Evolutionary conservation across 2,113 vertebrate genomes (phyloP), one percentile per base, ranked within the genome.

Genomic region (Festucalex cinctus): DNA sequence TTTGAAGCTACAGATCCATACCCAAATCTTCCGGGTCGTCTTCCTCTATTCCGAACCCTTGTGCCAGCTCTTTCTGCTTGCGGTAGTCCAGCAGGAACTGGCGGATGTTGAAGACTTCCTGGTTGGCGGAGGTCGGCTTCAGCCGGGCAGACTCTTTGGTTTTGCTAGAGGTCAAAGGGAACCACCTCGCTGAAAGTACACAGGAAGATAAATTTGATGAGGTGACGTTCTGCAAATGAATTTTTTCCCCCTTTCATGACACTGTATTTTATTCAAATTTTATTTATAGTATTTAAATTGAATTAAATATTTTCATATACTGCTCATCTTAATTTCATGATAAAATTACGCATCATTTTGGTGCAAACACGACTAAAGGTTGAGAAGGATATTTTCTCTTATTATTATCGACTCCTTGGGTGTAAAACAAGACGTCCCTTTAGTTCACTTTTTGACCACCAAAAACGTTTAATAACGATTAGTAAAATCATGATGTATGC

Each of bases 61-160:
- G 92, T 9, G 96, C 92, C 0, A 96, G 81, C 64, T 89, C 90
- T 83, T 94, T 96, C 85, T 96, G 92, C 39, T 83, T 93, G 61
- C 89, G 2, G 37, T 96, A 93, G 74, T 92, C 90, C 41, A 92
- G 86, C 69, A 98, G 88, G 79, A 96, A 97, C 1, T 2, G 88
- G 20, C 91, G 83, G 49, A 95, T 59, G 46, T 92, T 83, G 17
- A 83, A 44, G 13, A 35, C 62, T 62, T 82, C 78, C 12, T 75
- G 59, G 7, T 73, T 41, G 35, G 77, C 63, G 0, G 72, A 68
- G 65, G 48, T 2, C 28, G 51, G 46, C 19, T 35, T 64, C 10
- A 39, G 9, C 44, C 66, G 0, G 64, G 61, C 19, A 6, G 70
- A 32, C 0, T 14, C 0, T 0, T 48, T 57, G 66, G 51, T 74